Base-by-base conservation (phyloP, 2,797 vertebrate species). In the Lagorchestes hirsutus region DNA sequence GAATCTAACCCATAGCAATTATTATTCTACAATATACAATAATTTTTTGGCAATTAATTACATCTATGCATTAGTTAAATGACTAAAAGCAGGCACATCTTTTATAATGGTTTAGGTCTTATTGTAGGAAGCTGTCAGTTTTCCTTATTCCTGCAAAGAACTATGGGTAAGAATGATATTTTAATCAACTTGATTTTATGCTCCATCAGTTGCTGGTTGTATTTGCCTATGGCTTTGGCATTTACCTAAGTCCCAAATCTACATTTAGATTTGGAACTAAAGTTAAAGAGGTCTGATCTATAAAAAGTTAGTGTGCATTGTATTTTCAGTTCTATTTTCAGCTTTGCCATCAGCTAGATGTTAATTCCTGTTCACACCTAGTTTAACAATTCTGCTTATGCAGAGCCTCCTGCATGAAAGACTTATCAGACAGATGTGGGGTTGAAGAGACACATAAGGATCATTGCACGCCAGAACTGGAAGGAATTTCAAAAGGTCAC, bases 231-330 rank as follows among this genome's bases (percentile, higher is more conserved):
- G 54, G 56, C 5, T 40, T 93, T 94, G 57, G 55, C 16, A 46
- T 54, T 55, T 28, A 92, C n/a, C 57, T 74, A 59, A 59, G 52
- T 55, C 62, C 92, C 34, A 67, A 54, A 18, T 46, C 90, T 94
- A 93, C 62, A 96, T 90, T 95, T 91, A 87, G 95, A 97, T 95
- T 94, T 90, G 96, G 59, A 93, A 90, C 91, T 92, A 90, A 95
- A 57, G 55, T 92, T 95, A 82, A 96, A 96, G 90, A 96, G 91
- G 55, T 90, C 96, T 40, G 46, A 91, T 95, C 94, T 95, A 96
- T 95, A 96, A 92, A 91, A 95, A 95, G 96, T 50, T 87, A 40
- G 62, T 50, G 67, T 87, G 54, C 74, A 90, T 95, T 96, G 34
- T 95, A 74, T 90, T 54, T 74, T 56, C 57, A 52, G 93, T 95